These are phyloP conservation scores for Carassius gibelio DNA, from an alignment of 2,113 vertebrate genomes.

Conservation along the genomic window DNA sequence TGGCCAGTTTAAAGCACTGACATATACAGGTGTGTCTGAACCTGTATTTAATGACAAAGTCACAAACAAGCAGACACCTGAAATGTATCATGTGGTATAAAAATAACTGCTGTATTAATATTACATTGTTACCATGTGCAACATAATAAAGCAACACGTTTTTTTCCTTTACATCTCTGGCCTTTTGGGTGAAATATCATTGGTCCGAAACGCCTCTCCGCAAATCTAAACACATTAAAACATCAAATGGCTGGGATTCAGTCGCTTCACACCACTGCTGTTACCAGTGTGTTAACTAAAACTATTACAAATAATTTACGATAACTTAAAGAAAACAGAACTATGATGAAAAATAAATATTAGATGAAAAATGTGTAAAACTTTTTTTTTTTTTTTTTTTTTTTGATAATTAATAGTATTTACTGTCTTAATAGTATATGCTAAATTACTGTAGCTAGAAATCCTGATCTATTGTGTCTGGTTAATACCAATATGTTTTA, in stretches of 20 bases:
- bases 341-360: not conserved
- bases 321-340: not conserved
- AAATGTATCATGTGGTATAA: not conserved
- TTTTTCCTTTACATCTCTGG: not conserved
- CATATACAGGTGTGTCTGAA: conserved; percentile 7
- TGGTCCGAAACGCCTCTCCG: not conserved
- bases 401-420: no score
- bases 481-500: not conserved
- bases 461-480: not conserved
- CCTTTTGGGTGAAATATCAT: not conserved
- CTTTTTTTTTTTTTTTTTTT: no score
- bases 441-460: not conserved
- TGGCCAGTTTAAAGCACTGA: not conserved
- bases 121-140: not conserved
- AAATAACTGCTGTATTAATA: not conserved
- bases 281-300: not conserved
- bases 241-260: not conserved
- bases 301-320: not conserved
- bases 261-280: not conserved
- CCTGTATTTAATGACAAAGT: not conserved
- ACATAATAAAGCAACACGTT: not conserved
- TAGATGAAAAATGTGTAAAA: not conserved
- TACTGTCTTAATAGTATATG: no score
- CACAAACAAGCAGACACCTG: not conserved
- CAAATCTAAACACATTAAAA: not conserved